phyloP scores from a whole-genome alignment of 2,113 vertebrate genomes.

The Tiliqua scincoides region DNA sequence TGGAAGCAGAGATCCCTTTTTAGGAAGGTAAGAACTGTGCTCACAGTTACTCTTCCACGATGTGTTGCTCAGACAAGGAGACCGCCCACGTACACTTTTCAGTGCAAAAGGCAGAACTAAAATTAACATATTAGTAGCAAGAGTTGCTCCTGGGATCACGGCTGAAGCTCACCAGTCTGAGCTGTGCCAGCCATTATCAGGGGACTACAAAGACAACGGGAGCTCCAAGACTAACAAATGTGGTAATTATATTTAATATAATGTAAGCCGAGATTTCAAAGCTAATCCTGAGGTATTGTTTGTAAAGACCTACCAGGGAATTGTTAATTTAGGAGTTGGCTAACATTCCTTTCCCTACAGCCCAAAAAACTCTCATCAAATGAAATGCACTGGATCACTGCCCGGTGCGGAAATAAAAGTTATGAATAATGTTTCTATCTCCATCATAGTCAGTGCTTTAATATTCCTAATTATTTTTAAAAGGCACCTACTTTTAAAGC shows the following conservation, averaged over 20 bases:
- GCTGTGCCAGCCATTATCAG: neutral
- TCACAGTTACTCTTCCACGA: neutral
- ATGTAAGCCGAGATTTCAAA: conserved; percentile 75
- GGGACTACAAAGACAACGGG: conserved; percentile 41
- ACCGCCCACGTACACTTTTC: no score
- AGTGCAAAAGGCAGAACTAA: neutral
- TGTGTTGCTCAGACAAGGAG: neutral
- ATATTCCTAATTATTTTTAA: conserved; percentile 92
- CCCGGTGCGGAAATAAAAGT: conserved; percentile 94
- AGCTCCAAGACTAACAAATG: conserved; percentile 49
- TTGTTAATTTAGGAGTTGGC: conserved; percentile 99
- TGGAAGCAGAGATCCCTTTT: neutral
- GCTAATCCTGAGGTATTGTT: conserved; percentile 85
- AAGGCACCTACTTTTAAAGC: conserved; percentile 80
- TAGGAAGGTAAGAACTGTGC: neutral
- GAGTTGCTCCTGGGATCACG: neutral
- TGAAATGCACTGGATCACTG: conserved; percentile 94
- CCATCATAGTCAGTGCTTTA: conserved; percentile 92
- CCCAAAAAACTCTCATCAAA: conserved; percentile 91
- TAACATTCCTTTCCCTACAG: conserved; percentile 86
- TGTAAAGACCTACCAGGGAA: conserved; percentile 90
- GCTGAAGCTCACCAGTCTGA: neutral
- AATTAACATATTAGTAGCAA: neutral
- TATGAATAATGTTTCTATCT: conserved; percentile 98
- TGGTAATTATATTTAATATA: conserved; percentile 74